A percentile compares a stretch with the other conserved stretches of the same genome.
These are phyloP conservation scores for Trissolcus basalis DNA, from an alignment of 1,140 invertebrate species.

Conservation along the genomic window DNA sequence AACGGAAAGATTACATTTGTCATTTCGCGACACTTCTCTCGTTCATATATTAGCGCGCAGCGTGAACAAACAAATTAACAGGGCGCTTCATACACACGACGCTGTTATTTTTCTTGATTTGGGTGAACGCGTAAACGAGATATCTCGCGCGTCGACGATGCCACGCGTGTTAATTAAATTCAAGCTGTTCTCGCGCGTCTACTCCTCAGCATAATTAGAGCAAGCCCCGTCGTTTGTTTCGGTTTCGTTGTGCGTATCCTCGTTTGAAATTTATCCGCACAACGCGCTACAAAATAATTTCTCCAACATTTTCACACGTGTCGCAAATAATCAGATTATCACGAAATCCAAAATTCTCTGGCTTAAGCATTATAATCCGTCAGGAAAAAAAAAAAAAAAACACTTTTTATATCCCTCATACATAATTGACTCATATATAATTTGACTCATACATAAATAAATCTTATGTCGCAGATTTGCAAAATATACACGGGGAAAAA, in stretches of 20 bases:
- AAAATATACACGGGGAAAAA: no score
- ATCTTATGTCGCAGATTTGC: no score
- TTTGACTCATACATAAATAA: no score
- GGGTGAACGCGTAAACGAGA: slow-evolving; percentile 22
- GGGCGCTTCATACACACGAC: slow-evolving; percentile 10
- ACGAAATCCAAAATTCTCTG: slow-evolving; percentile 29
- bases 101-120: slow-evolving; percentile 49
- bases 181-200: slow-evolving; percentile 56
- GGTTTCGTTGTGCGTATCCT: slow-evolving; percentile 28
- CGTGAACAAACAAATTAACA: slow-evolving; percentile 14
- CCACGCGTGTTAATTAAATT: slow-evolving; percentile 59
- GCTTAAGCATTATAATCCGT: slow-evolving; percentile 22
- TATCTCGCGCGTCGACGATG: slow-evolving; percentile 26
- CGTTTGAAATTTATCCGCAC: slow-evolving; percentile 41
- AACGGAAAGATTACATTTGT: no score
- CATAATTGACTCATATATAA: no score
- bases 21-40: no score
- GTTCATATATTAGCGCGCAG: no score
- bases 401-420: no score
- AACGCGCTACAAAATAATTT: slow-evolving; percentile 36
- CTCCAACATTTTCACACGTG: slow-evolving; percentile 19
- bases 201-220: slow-evolving; percentile 53
- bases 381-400: neutral
- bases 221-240: slow-evolving; percentile 31
- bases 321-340: slow-evolving; percentile 35